Percentiles rank a stretch among this genome's conserved stretches.
Evolutionary conservation across 2,888 invertebrate genomes (phyloP).

Genomic region (Phorcus lineatus): DNA sequence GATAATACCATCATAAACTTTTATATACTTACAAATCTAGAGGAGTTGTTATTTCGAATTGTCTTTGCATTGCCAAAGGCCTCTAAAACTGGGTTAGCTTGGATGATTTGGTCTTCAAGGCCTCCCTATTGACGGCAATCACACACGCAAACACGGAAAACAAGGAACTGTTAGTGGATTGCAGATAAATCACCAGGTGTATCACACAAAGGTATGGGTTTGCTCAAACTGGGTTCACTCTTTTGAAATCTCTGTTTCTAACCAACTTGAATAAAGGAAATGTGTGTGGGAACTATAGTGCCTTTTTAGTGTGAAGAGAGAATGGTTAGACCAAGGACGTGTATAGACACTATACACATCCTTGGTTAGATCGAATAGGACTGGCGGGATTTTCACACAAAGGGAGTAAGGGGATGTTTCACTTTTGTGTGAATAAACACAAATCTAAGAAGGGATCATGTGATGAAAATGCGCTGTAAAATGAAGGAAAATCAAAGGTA

Average conservation of each 20-base stretch:
- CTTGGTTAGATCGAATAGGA: too few species aligned
- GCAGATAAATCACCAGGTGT: background rate
- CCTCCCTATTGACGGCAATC: conserved; percentile 81
- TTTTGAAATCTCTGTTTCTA: too few species aligned
- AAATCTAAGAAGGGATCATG: background rate
- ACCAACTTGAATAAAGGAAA: too few species aligned
- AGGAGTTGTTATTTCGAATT: conserved; percentile 97
- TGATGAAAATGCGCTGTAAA: background rate
- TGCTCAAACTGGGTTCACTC: too few species aligned
- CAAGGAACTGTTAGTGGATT: background rate
- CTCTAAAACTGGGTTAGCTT: conserved; percentile 85
- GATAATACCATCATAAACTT: too few species aligned
- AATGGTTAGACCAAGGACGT: too few species aligned
- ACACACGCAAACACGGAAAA: background rate
- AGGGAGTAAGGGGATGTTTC: too few species aligned
- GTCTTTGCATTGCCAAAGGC: conserved; percentile 70
- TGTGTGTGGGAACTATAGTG: too few species aligned
- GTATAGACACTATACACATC: too few species aligned
- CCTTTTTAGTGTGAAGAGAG: too few species aligned
- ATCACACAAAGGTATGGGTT: too few species aligned
- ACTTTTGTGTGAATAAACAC: too few species aligned
- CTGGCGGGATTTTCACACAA: background rate
- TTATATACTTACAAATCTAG: conserved; percentile 72
- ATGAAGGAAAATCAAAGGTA: background rate
- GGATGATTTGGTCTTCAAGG: conserved; percentile 99